phyloP scores from a whole-genome alignment of 2,888 invertebrate species.

The Leptinotarsa juncta region DNA sequence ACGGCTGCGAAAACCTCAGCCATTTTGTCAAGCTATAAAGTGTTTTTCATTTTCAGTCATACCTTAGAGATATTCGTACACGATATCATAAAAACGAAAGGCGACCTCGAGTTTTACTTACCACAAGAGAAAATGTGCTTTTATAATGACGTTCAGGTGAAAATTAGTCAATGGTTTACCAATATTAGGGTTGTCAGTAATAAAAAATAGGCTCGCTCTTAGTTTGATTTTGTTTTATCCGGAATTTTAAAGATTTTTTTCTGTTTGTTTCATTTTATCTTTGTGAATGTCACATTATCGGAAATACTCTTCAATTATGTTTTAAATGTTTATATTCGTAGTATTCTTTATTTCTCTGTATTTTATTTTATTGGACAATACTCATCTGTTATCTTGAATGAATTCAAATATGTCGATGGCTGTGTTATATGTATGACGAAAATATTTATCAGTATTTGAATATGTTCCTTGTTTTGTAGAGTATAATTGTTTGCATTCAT shows the following conservation, averaged over 20 bases:
- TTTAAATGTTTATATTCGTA: too few species aligned
- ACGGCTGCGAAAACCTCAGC: too few species aligned
- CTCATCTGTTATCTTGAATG: too few species aligned
- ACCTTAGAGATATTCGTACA: not conserved
- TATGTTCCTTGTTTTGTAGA: too few species aligned
- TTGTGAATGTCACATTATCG: too few species aligned
- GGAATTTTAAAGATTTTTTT: not conserved
- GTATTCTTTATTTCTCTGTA: too few species aligned
- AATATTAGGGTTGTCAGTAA: not conserved
- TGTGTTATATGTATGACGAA: too few species aligned
- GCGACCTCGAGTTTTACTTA: not conserved
- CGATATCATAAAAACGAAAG: not conserved
- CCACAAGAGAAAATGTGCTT: not conserved
- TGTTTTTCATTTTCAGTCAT: not conserved
- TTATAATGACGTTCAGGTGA: not conserved
- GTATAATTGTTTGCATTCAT: too few species aligned
- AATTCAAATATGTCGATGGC: too few species aligned
- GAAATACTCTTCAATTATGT: too few species aligned
- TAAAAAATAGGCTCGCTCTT: not conserved
- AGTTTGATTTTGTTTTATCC: conserved; percentile 32
- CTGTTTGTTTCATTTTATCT: not conserved
- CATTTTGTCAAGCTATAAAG: not conserved
- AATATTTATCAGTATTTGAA: too few species aligned
- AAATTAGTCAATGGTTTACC: not conserved
- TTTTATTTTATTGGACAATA: too few species aligned